A percentile compares a stretch with the other conserved stretches of the same genome.
Evolutionary conservation across 2,888 invertebrate genomes (phyloP).

Genomic region (Hydraecia micacea): DNA sequence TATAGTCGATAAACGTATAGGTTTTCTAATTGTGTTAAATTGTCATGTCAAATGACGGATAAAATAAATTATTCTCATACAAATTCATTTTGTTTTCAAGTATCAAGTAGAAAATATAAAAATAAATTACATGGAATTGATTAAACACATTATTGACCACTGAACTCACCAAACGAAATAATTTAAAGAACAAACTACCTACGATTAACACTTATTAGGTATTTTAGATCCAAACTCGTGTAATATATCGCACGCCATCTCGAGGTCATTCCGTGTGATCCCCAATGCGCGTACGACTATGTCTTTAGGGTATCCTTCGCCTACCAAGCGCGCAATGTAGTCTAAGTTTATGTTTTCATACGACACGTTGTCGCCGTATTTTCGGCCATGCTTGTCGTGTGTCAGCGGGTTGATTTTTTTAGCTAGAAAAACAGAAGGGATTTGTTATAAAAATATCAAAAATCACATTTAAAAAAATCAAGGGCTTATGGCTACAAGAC

Average conservation of each 20-base stretch:
- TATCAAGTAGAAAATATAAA: neutral
- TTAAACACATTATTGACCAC: constrained; percentile 7
- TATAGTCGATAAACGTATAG: neutral
- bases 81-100: neutral
- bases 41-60: neutral
- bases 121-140: neutral
- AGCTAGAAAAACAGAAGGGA: constrained; percentile 73
- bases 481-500: no score
- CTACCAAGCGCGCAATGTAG: constrained; percentile 96
- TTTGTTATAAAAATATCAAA: neutral
- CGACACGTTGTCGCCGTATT: constrained; percentile 90
- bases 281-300: constrained; percentile 97
- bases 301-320: constrained; percentile 97
- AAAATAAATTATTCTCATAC: neutral
- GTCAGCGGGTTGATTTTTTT: constrained; percentile 89
- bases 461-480: no score
- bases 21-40: neutral
- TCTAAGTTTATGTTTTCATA: constrained; percentile 98
- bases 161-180: constrained; percentile 45
- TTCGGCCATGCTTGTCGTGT: constrained; percentile 87
- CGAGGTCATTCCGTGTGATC: constrained; percentile 97
- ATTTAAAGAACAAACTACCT: constrained; percentile 61
- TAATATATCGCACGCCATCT: constrained; percentile 98
- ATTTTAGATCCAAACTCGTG: constrained; percentile 95
- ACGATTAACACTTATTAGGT: constrained; percentile 82